phyloP scores from a whole-genome alignment of 1,140 invertebrate genomes.

The Scaptomyza montana region DNA sequence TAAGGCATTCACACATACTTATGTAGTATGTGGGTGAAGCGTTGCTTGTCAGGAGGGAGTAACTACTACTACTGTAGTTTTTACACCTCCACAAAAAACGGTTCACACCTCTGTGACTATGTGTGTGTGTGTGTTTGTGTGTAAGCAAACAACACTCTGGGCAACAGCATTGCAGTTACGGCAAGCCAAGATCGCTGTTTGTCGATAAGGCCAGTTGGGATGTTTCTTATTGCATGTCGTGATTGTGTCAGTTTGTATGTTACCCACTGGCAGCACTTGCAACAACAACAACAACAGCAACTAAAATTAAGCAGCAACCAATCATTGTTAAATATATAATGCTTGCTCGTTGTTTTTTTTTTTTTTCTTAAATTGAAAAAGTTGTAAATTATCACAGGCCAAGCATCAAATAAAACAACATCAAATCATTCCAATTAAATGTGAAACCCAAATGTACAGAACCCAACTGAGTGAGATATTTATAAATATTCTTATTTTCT shows the following conservation, averaged over 20 bases:
- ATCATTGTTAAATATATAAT: constrained; percentile 72
- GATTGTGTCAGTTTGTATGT: constrained; percentile 77
- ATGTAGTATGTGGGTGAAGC: constrained; percentile 53
- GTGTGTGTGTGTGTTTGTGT: constrained; percentile 1
- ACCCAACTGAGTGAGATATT: too few relatives aligned
- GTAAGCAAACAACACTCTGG: constrained; percentile 4
- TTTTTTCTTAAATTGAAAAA: constrained; percentile 75
- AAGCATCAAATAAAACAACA: constrained; percentile 56
- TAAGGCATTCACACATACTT: constrained; percentile 33
- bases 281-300: constrained; percentile 15
- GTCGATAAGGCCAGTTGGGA: constrained; percentile 67
- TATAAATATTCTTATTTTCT: constrained; percentile 4
- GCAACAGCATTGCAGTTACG: constrained; percentile 6
- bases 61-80: constrained; percentile 3
- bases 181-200: constrained; percentile 58
- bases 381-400: constrained; percentile 72
- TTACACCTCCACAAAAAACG: constrained; percentile 5
- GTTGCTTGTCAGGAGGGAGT: constrained; percentile 13
- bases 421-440: constrained; percentile 83
- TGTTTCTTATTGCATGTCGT: constrained; percentile 79
- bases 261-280: constrained; percentile 48
- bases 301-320: constrained; percentile 76
- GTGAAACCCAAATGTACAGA: constrained; percentile 55
- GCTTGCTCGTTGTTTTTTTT: constrained; percentile 28
- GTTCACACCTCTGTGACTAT: neutral